Percentiles rank a stretch among this genome's conserved stretches.
phyloP scores from a whole-genome alignment of 1,140 invertebrate species.

The Triops cancriformis region DNA sequence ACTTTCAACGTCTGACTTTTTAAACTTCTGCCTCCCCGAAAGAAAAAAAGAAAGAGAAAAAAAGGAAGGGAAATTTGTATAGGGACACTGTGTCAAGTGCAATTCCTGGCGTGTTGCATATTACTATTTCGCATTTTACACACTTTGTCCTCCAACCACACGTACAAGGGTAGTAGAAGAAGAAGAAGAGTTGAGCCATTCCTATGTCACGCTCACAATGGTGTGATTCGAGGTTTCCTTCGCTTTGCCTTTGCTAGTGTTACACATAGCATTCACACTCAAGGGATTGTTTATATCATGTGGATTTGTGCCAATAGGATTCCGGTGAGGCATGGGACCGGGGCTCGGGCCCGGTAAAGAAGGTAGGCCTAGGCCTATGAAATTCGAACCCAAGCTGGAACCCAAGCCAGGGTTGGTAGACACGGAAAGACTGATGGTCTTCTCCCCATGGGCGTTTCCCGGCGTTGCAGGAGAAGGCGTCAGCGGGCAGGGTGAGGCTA shows the following conservation, averaged over 20 bases:
- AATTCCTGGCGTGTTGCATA: not conserved
- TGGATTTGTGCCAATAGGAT: constrained; percentile 80
- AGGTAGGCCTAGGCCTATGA: constrained; percentile 32
- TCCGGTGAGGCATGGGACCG: constrained; percentile 45
- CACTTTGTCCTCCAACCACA: too few species aligned
- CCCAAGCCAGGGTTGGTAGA: constrained; percentile 30
- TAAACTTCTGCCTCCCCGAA: too few species aligned
- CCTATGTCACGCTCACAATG: constrained; percentile 33
- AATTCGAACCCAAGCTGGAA: constrained; percentile 31
- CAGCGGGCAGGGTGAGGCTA: constrained; percentile 34
- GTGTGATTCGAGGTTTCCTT: constrained; percentile 31
- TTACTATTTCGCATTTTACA: not conserved
- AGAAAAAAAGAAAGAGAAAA: too few species aligned
- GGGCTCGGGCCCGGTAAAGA: constrained; percentile 38
- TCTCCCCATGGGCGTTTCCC: constrained; percentile 34
- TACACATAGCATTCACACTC: constrained; percentile 56
- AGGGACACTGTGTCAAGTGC: too few species aligned
- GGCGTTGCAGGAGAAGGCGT: constrained; percentile 34
- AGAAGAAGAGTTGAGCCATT: constrained; percentile 23
- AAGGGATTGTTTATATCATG: constrained; percentile 83
- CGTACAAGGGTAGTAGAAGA: not conserved
- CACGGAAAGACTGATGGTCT: constrained; percentile 32
- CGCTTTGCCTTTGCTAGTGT: constrained; percentile 30
- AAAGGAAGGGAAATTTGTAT: too few species aligned
- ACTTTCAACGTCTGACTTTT: too few species aligned